Percentiles rank a stretch among this genome's conserved stretches.
These are phyloP conservation scores for Prietella phreatophila DNA, from an alignment of 2,113 vertebrate genomes.

Conservation along the genomic window DNA sequence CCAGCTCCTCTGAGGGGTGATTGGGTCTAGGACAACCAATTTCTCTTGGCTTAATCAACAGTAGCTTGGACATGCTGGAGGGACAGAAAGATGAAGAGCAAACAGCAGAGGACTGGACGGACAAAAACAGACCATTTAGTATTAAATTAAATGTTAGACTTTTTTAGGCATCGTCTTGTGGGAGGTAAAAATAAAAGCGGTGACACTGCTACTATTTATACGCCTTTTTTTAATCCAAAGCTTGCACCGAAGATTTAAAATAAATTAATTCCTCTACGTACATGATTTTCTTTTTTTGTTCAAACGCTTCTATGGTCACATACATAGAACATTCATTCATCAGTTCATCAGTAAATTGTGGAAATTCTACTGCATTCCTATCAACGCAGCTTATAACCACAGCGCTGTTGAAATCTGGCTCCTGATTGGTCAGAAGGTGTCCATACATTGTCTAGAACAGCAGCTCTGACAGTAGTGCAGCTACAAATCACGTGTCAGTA, in stretches of 20 bases:
- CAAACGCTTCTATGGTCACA: background rate
- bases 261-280: background rate
- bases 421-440: background rate
- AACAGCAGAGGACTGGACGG: conserved; percentile 29
- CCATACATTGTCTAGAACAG: background rate
- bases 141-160: background rate
- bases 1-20: conserved; percentile 60
- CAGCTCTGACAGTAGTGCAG: background rate
- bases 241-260: background rate
- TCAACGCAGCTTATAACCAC: background rate
- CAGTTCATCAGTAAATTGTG: background rate
- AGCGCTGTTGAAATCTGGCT: background rate
- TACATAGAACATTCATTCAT: background rate
- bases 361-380: background rate
- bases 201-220: no score
- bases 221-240: background rate
- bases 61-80: conserved; percentile 64
- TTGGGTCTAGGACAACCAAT: conserved; percentile 73
- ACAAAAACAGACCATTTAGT: background rate
- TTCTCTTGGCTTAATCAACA: conserved; percentile 74
- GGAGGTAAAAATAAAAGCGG: conserved; percentile 36
- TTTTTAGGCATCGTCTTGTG: background rate
- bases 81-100: conserved; percentile 55
- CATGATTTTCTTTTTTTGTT: background rate
- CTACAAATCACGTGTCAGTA: background rate